A percentile compares a stretch with the other conserved stretches of the same genome.
phyloP scores from a whole-genome alignment of 2,113 vertebrate species.

The Petroica traversi region DNA sequence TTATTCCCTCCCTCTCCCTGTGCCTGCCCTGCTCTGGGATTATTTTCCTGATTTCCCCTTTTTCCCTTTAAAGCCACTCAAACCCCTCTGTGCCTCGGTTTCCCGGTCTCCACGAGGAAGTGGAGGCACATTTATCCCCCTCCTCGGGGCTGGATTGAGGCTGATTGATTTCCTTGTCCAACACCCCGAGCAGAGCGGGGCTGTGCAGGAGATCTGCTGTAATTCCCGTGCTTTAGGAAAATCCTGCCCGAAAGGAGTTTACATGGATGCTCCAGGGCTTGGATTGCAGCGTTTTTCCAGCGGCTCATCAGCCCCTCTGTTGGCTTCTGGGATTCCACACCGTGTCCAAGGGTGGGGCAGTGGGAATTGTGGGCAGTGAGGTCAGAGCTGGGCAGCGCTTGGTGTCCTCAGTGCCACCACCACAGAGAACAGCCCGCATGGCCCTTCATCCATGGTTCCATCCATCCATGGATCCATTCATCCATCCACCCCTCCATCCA shows the following conservation, averaged over 20 bases:
- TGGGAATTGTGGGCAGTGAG: neutral
- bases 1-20: neutral
- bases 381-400: neutral
- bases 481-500: neutral
- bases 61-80: neutral
- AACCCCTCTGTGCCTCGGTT: neutral
- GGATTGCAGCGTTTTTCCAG: neutral
- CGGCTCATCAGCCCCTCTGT: fast-evolving
- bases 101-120: neutral
- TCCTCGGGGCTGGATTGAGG: neutral
- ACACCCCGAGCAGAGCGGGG: neutral
- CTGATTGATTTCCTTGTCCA: conserved; percentile 23
- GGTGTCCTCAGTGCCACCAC: neutral
- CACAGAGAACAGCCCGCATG: fast-evolving
- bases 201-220: neutral
- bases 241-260: neutral
- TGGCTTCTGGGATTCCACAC: neutral
- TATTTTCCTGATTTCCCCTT: neutral
- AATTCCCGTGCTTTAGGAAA: conserved; percentile 4
- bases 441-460: neutral
- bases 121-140: neutral
- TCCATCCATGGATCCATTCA: neutral
- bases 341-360: fast-evolving
- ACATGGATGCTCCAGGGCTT: neutral
- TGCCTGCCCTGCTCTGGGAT: neutral